Base-by-base conservation (phyloP, 2,113 vertebrate genomes). In the Antigone vipio region DNA sequence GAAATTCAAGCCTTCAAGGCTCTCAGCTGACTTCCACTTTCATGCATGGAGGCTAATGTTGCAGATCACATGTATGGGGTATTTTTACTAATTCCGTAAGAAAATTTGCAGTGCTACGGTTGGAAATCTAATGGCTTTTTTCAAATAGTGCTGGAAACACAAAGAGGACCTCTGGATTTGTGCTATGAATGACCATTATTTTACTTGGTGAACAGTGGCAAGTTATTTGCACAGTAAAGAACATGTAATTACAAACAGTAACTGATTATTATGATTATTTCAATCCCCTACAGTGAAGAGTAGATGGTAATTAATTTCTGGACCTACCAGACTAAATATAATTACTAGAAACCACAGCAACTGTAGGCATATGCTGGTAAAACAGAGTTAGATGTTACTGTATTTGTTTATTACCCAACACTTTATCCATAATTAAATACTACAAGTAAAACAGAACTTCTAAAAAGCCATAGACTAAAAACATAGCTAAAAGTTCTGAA, bases 241-340 rank as follows among this genome's bases (percentile, higher is more conserved):
- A 76, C 15, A n/a, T 69, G 59, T 49, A 81, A 92, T 92, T 89
- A 85, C 34, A 72, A 84, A 84, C 44, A 72, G 49, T 50, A 76
- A 84, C 76, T 89, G 68, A 78, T 89, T 75, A 89, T 78, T 87
- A 63, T 5, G 1, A 93, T 91, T 68, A 92, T 47, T 96, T 92
- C 40, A 76, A 38, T 76, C 50, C 60, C 66, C 56, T 76, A 72
- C 34, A 50, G 56, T 62, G 66, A 75, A 95, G n/a, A 89, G 47
- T 52, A 81, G 44, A 86, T 78, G 44, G 60, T 15, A 94, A 92
- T 86, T 93, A 38, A 91, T 91, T 94, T 92, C 64, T 92, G 72
- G 73, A 75, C 79, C 53, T 87, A 91, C 17, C 17, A 84, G 30
- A 89, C 73, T 89, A 91, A 92, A 92, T 81, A 77, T 44, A 87